Percentiles rank a stretch among this genome's conserved stretches.
These are phyloP conservation scores for Triplophysa siluroides DNA, from an alignment of 2,113 vertebrate genomes.

Conservation along the genomic window DNA sequence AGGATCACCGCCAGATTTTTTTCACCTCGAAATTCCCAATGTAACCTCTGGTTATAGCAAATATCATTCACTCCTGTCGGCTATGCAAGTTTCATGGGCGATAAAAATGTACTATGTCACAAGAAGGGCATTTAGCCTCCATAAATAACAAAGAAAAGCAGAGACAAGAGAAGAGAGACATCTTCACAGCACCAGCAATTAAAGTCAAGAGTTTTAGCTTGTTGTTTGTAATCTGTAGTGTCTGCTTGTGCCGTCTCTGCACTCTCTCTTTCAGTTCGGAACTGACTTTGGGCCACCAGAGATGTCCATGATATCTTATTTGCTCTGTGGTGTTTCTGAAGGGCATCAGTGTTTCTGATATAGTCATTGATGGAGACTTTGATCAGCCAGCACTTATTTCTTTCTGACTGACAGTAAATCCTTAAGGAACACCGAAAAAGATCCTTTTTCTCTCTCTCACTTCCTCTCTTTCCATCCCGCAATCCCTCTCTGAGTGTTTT, in stretches of 20 bases:
- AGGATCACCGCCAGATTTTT: too few relatives aligned
- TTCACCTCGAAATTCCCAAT: too few relatives aligned
- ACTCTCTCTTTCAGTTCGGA: constrained; percentile 1
- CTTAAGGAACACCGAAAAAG: background rate
- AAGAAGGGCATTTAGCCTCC: constrained; percentile 20
- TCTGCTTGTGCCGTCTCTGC: background rate
- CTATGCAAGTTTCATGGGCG: background rate
- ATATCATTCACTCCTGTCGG: background rate
- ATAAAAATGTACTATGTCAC: constrained; percentile 1
- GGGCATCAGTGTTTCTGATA: background rate
- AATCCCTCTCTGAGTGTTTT: background rate
- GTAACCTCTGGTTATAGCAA: background rate
- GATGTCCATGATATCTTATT: constrained; percentile 21
- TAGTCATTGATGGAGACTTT: background rate
- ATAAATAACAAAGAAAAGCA: constrained; percentile 6
- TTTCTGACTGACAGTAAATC: constrained; percentile 19
- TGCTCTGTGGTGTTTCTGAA: constrained; percentile 16
- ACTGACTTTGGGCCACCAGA: constrained; percentile 15
- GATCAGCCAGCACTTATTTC: constrained; percentile 4
- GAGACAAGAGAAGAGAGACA: background rate
- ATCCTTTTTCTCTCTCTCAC: background rate
- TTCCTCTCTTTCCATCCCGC: background rate
- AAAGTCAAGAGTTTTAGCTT: constrained; percentile 7
- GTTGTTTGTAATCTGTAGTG: constrained; percentile 14
- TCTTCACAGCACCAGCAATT: constrained; percentile 1